Evolutionary conservation across 2,888 invertebrate genomes (phyloP).

Genomic region (Dascillus cervinus): DNA sequence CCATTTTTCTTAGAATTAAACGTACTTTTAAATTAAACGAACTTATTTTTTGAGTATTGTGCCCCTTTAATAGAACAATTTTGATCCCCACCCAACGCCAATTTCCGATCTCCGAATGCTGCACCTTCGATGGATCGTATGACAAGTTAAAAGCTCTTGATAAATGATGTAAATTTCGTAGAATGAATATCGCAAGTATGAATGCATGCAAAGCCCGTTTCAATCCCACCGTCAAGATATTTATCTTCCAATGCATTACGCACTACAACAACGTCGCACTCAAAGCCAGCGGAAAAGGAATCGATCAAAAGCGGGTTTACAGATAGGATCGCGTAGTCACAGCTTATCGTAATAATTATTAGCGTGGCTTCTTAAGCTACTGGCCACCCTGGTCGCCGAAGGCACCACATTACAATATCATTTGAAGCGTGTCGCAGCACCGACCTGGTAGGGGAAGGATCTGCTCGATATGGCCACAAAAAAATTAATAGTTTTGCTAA

Average conservation of each 20-base stretch:
- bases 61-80: too few species aligned
- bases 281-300: constrained; percentile 11
- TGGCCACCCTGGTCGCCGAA: constrained; percentile 13
- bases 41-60: too few species aligned
- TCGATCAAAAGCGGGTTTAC: constrained; percentile 21
- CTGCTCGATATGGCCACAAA: too few species aligned
- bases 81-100: too few species aligned
- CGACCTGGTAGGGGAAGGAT: too few species aligned
- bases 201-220: constrained; percentile 22
- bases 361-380: constrained; percentile 9
- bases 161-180: constrained; percentile 20
- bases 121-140: constrained; percentile 19
- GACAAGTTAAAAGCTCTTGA: constrained; percentile 20
- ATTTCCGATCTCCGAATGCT: too few species aligned
- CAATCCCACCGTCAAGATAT: constrained; percentile 23
- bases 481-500: too few species aligned
- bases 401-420: constrained; percentile 6
- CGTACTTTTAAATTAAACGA: too few species aligned
- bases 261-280: constrained; percentile 12
- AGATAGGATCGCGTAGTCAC: constrained; percentile 16
- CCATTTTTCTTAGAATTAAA: too few species aligned
- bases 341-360: constrained; percentile 17
- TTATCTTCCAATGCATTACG: constrained; percentile 20
- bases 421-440: too few species aligned
- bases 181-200: constrained; percentile 20